Evolutionary conservation across 2,113 vertebrate species (phyloP).

Genomic region (Archocentrus centrarchus): DNA sequence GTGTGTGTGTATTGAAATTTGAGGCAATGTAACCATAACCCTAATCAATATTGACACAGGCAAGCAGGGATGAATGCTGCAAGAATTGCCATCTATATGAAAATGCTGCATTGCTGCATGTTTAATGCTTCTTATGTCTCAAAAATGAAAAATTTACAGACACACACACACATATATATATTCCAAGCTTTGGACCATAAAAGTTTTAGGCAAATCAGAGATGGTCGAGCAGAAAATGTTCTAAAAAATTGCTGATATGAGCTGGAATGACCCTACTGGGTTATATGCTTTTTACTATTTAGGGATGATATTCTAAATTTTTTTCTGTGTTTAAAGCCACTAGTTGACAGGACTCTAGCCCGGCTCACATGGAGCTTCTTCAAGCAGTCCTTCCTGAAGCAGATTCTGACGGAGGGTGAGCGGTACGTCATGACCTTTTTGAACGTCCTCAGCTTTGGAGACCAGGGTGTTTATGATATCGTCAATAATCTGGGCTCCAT

Average conservation of each 20-base stretch:
- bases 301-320: not conserved
- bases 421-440: constrained; percentile 98
- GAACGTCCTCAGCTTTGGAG: constrained; percentile 95
- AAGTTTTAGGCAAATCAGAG: not conserved
- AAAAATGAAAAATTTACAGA: too few species aligned
- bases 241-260: not conserved
- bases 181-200: not conserved
- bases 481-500: constrained; percentile 97
- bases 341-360: constrained; percentile 89
- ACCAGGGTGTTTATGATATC: constrained; percentile 95
- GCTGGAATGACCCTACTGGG: not conserved
- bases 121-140: too few species aligned
- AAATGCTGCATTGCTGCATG: too few species aligned
- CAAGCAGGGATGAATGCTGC: too few species aligned
- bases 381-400: constrained; percentile 97
- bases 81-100: too few species aligned
- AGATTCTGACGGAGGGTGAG: constrained; percentile 97
- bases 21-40: too few species aligned
- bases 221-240: not conserved
- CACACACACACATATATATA: too few species aligned
- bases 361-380: constrained; percentile 96
- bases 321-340: constrained; percentile 76
- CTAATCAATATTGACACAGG: too few species aligned
- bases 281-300: not conserved
- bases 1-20: too few species aligned